Conservation (phyloP, 2,888 invertebrate species). For the Epinotia brunnichana region DNA sequence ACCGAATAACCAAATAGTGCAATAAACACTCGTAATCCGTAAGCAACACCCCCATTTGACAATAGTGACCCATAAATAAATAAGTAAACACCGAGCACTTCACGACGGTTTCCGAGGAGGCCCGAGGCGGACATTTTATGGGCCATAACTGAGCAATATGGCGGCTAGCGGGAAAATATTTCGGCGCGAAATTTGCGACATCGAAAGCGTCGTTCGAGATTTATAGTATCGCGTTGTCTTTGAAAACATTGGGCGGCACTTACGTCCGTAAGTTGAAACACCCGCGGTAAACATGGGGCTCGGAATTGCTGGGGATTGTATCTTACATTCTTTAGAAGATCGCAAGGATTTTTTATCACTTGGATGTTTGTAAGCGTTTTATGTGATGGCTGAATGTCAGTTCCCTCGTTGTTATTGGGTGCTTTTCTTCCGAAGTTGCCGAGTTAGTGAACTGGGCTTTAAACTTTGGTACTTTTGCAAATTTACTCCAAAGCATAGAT, state of each 20-base stretch:
- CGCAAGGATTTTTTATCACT: constrained; percentile 37
- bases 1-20: constrained; percentile 30
- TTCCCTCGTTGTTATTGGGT: constrained; percentile 8
- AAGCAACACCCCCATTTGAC: constrained; percentile 39
- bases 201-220: constrained; percentile 39
- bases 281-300: constrained; percentile 39
- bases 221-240: constrained; percentile 44
- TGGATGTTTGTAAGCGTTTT: constrained; percentile 39
- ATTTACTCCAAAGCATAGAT: neutral
- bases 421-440: constrained; percentile 4
- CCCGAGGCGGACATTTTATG: constrained; percentile 48
- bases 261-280: constrained; percentile 40
- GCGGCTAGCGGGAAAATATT: constrained; percentile 46
- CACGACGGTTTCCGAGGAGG: constrained; percentile 42
- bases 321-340: constrained; percentile 35
- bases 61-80: constrained; percentile 44
- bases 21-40: constrained; percentile 31
- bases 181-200: constrained; percentile 46
- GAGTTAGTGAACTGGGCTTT: constrained; percentile 16
- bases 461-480: constrained; percentile 6
- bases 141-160: constrained; percentile 50
- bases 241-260: constrained; percentile 39
- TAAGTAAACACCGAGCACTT: constrained; percentile 41
- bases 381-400: constrained; percentile 25
- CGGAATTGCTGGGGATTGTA: constrained; percentile 30